Conservation (phyloP, 2,113 vertebrate genomes). For the Pelecanus crispus region DNA sequence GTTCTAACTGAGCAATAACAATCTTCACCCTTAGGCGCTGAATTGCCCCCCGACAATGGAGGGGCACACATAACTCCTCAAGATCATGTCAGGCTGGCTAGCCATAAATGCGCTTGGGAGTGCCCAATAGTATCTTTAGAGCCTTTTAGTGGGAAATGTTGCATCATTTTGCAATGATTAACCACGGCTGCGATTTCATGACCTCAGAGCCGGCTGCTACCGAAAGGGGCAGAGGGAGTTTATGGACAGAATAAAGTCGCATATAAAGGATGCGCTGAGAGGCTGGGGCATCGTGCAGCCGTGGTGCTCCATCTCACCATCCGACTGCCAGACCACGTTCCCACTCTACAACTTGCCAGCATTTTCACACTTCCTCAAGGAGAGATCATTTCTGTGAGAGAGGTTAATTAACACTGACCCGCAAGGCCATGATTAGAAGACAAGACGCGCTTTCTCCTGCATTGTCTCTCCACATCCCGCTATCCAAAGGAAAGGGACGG, state of each 20-base stretch:
- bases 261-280: neutral
- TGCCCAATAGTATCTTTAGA: neutral
- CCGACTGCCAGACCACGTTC: neutral
- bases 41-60: fast-evolving
- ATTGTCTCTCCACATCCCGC: neutral
- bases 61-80: neutral
- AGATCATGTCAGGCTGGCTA: neutral
- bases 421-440: slow-evolving; percentile 21
- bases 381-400: neutral
- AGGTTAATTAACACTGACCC: slow-evolving; percentile 60
- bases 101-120: fast-evolving
- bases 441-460: neutral
- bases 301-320: neutral
- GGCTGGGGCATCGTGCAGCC: fast-evolving
- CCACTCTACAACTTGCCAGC: neutral
- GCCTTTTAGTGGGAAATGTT: neutral
- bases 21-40: fast-evolving
- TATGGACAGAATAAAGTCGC: neutral
- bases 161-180: neutral
- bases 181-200: fast-evolving
- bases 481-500: neutral
- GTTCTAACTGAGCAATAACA: neutral
- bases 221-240: neutral
- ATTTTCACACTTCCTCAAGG: slow-evolving; percentile 38
- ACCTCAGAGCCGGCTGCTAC: neutral